Base-by-base conservation (phyloP, 2,888 invertebrate species). In the Drosophila barbarae region DNA sequence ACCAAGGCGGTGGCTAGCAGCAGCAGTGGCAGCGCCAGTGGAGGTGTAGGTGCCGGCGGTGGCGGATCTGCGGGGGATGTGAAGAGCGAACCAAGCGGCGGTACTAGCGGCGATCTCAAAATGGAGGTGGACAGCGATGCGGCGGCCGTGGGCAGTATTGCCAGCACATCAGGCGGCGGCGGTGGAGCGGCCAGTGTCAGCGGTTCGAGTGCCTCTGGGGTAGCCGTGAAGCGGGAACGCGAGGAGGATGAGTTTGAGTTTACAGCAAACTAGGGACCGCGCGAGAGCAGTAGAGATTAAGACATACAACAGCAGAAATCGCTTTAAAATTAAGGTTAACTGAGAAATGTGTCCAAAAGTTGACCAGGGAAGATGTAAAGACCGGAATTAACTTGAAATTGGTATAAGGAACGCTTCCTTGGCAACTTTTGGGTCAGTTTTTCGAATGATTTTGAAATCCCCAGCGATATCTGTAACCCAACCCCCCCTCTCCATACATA, bases 221-320 rank as follows among this genome's bases (percentile, higher is more conserved):
- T 60, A 32, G 77, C 56, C 44, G 79, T 92, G 26, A 94, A 94
- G 81, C 90, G 94, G 18, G 94, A 94, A 81, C 88, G 93, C 1
- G 94, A 94, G 46, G 94, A 94, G 47, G 93, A 94, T 51, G 89
- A 89, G 9, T 89, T 89, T 61, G 90, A 89, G 52, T 79, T 72
- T 69, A 30, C 68, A 60, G 64, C 84, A 18, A 74, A 79, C 58
- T 84, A 58, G 5, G n/a, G 15, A 13, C n/a, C 8, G 15, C 21
- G 23, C 8, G 9, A 5, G 5, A 8, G 15, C 13, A 58, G 10
- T 42, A 32, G 28, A 32, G 1, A 32, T 32, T 44, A 46, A n/a
- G 41, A 13, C 3, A 39, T 0, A 13, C 2, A 41, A 2, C 15
- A 30, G 12, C 15, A 30, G 30, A 46, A 46, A 46, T 46, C 30